Conservation (phyloP, 2,113 vertebrate species). For the Protobothrops flavoviridis region DNA sequence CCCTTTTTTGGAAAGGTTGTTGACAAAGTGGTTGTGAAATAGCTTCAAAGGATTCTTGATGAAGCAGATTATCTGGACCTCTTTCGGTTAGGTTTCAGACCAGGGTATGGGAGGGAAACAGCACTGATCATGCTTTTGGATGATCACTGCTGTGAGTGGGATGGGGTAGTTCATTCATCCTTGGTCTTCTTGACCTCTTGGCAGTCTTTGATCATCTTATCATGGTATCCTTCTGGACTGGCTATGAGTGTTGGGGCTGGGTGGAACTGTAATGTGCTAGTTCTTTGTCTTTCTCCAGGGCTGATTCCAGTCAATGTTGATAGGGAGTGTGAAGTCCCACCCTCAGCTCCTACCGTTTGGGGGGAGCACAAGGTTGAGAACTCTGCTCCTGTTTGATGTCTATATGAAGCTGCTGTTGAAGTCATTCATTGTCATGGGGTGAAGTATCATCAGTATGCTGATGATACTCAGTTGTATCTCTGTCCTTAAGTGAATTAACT, state of each 20-base stretch:
- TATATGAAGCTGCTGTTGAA: not conserved
- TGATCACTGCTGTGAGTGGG: not conserved
- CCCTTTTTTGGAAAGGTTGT: not conserved
- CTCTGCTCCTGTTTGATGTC: not conserved
- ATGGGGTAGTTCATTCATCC: not conserved
- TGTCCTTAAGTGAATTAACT: not conserved
- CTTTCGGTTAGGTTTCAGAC: not conserved
- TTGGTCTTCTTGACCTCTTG: not conserved
- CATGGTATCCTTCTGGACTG: not conserved
- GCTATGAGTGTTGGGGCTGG: not conserved
- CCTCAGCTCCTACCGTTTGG: not conserved
- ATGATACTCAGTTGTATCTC: not conserved
- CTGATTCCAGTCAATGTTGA: not conserved
- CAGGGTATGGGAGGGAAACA: not conserved
- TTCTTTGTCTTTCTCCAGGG: not conserved
- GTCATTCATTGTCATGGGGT: not conserved
- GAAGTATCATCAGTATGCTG: not conserved
- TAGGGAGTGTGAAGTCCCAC: not conserved
- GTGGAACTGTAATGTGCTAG: not conserved
- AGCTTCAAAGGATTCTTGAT: not conserved
- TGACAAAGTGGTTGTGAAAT: not conserved
- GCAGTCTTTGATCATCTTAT: not conserved
- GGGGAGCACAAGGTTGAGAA: not conserved
- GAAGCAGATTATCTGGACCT: not conserved
- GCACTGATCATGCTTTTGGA: not conserved